A percentile compares a stretch with the other conserved stretches of the same genome.
Conservation (phyloP, 2,797 vertebrate genomes). For the Onychomys arenicola region DNA sequence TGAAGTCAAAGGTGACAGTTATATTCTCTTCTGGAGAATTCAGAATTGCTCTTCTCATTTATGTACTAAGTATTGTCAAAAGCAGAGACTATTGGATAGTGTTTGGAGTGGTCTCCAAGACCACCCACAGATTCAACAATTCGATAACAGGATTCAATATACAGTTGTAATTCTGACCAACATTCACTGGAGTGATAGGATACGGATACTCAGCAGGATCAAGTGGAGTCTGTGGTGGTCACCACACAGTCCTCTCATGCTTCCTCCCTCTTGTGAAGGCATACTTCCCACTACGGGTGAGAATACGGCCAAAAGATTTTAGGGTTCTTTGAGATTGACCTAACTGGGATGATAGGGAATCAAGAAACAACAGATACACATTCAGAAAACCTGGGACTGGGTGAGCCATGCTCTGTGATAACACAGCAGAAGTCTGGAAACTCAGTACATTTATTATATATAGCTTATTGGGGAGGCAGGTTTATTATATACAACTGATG, state of each 20-base stretch:
- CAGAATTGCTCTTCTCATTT: conserved; percentile 54
- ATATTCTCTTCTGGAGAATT: neutral
- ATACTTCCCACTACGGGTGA: neutral
- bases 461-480: neutral
- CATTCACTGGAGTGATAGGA: neutral
- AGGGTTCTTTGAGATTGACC: neutral
- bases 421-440: neutral
- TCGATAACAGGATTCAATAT: neutral
- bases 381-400: neutral
- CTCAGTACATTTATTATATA: neutral
- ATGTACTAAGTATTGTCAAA: conserved; percentile 10
- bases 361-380: neutral
- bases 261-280: neutral
- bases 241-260: neutral
- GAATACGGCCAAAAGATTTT: neutral
- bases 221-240: neutral
- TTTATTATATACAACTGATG: neutral
- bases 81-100: neutral
- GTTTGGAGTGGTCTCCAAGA: neutral
- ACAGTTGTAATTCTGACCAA: neutral
- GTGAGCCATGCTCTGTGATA: neutral
- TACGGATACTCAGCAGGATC: neutral
- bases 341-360: neutral
- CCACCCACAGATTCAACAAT: neutral
- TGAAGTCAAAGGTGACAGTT: neutral